Evolutionary conservation across 2,888 invertebrate genomes (phyloP).

Genomic region (Heliconius cydno): DNA sequence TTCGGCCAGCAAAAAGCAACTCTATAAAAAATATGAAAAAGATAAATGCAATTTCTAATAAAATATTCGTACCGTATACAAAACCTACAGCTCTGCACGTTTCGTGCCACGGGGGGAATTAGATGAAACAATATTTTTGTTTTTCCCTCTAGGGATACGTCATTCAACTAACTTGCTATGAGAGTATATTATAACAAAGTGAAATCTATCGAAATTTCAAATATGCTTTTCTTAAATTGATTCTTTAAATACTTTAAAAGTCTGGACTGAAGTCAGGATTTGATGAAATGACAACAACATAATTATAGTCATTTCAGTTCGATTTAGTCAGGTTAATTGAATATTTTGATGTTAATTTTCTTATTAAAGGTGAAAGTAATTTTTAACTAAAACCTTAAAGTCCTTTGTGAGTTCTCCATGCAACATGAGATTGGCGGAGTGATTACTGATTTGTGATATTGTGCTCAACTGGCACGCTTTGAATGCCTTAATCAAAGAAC

Average conservation of each 20-base stretch:
- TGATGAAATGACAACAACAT: background rate
- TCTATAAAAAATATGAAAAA: constrained; percentile 14
- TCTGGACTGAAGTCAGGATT: background rate
- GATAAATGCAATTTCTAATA: constrained; percentile 24
- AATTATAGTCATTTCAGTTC: background rate
- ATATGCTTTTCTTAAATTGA: background rate
- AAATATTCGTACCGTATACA: constrained; percentile 24
- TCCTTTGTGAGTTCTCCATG: too few relatives aligned
- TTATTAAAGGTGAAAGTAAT: too few relatives aligned
- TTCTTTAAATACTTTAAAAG: background rate
- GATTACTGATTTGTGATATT: too few relatives aligned
- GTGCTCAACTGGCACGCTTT: too few relatives aligned
- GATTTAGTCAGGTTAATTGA: too few relatives aligned
- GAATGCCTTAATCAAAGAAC: too few relatives aligned
- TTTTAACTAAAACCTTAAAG: too few relatives aligned
- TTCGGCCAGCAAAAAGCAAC: background rate
- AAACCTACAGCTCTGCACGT: constrained; percentile 16
- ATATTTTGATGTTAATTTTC: background rate
- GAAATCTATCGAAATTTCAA: background rate
- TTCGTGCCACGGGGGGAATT: constrained; percentile 18
- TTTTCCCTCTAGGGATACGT: background rate
- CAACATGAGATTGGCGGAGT: too few relatives aligned
- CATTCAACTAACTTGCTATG: constrained; percentile 16
- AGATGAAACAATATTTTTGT: constrained; percentile 33
- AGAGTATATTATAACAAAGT: background rate